A percentile compares a stretch with the other conserved stretches of the same genome.
These are phyloP conservation scores for Cichladusa arquata DNA, from an alignment of 2,113 vertebrate genomes.

Conservation along the genomic window DNA sequence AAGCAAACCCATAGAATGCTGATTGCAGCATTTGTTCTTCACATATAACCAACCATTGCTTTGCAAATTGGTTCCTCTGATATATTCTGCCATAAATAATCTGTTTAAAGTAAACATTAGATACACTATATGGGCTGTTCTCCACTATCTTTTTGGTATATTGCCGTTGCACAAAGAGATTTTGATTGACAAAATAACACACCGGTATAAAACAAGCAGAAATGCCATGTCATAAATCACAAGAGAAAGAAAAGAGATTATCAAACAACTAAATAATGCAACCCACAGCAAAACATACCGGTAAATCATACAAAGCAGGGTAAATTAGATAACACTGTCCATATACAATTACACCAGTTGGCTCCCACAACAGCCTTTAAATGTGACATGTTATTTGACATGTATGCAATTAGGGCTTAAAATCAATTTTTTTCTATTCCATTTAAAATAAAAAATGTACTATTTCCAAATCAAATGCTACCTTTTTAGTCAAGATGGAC, in stretches of 20 bases:
- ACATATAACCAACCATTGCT: neutral
- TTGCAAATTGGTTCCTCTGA: conserved; percentile 33
- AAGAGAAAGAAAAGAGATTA: conserved; percentile 72
- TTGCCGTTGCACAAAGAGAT: neutral
- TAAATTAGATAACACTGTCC: conserved; percentile 75
- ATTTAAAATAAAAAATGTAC: conserved; percentile 80
- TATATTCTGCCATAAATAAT: conserved; percentile 35
- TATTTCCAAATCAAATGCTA: conserved; percentile 66
- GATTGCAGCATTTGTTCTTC: neutral
- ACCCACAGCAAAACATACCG: conserved; percentile 60
- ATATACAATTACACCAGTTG: conserved; percentile 70
- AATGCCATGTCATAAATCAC: conserved; percentile 46
- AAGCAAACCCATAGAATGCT: neutral
- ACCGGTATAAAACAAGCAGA: conserved; percentile 5
- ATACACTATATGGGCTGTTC: neutral
- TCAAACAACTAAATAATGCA: conserved; percentile 80
- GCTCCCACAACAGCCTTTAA: conserved; percentile 77
- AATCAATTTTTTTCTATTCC: conserved; percentile 77
- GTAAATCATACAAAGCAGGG: conserved; percentile 72
- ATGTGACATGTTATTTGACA: conserved; percentile 80
- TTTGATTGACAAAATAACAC: conserved; percentile 62
- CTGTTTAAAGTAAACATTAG: neutral
- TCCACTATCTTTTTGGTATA: neutral
- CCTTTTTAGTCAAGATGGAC: conserved; percentile 69
- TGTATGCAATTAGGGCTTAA: conserved; percentile 76